Conservation (phyloP, 2,797 vertebrate species). For the Oreortyx pictus region DNA sequence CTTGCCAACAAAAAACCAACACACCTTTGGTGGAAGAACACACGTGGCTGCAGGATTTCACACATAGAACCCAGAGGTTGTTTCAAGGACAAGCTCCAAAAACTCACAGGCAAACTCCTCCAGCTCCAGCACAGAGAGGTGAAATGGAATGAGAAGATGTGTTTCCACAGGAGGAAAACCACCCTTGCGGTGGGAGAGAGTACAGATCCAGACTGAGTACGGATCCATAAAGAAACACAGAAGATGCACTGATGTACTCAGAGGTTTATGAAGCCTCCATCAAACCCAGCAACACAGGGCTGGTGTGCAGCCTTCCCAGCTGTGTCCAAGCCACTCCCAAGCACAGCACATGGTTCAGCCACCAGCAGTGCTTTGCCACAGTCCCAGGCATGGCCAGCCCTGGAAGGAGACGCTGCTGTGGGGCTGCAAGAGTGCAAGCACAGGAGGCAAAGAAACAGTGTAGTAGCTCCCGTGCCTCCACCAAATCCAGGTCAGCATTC, state of each 20-base stretch:
- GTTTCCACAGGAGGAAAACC: not conserved
- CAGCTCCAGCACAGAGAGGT: not conserved
- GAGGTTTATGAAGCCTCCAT: not conserved
- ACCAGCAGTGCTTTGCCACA: not conserved
- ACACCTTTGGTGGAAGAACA: not conserved
- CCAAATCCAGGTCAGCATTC: not conserved
- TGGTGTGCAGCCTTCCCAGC: not conserved
- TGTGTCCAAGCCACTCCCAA: accelerated
- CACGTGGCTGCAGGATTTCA: accelerated
- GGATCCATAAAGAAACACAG: not conserved
- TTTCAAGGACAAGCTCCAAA: not conserved
- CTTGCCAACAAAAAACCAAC: not conserved
- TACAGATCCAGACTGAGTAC: not conserved
- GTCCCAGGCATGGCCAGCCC: not conserved
- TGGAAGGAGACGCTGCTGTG: not conserved
- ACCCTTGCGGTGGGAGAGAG: not conserved
- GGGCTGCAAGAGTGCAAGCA: not conserved
- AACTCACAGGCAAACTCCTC: not conserved
- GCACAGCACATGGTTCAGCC: not conserved
- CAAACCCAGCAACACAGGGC: accelerated
- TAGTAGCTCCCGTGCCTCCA: not conserved
- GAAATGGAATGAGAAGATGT: not conserved
- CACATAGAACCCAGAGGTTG: not conserved
- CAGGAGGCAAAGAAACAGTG: not conserved
- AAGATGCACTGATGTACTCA: not conserved